Evolutionary conservation across 1,140 invertebrate genomes (phyloP).

Genomic region (Mizuhopecten yessoensis): DNA sequence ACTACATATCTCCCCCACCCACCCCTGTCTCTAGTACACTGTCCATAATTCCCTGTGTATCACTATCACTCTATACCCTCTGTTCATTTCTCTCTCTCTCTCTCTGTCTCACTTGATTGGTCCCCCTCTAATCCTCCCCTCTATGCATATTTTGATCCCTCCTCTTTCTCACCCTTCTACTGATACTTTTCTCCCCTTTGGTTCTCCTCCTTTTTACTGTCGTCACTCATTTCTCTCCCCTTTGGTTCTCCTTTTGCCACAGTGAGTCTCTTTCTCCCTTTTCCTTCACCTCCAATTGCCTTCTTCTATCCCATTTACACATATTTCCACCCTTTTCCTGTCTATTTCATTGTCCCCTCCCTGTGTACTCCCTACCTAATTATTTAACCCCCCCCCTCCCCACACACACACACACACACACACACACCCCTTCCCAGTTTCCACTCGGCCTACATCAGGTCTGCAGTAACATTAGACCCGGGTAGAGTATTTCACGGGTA

Average conservation of each 20-base stretch:
- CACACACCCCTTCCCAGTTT: too few relatives aligned
- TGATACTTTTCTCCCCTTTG: background rate
- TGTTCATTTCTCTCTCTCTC: background rate
- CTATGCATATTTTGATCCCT: background rate
- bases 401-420: too few relatives aligned
- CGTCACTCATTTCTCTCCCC: background rate
- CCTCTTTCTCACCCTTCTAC: background rate
- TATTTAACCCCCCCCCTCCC: too few relatives aligned
- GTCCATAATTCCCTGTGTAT: slow-evolving; percentile 3
- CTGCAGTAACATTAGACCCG: too few relatives aligned
- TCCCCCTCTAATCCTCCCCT: background rate
- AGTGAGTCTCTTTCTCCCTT: slow-evolving; percentile 1
- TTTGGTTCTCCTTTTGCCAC: slow-evolving; percentile 8
- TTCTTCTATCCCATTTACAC: slow-evolving; percentile 25
- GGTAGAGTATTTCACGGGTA: too few relatives aligned
- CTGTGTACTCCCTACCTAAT: background rate
- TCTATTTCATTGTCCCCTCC: background rate
- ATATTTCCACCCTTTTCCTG: slow-evolving; percentile 50
- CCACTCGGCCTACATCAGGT: background rate
- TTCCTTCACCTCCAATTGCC: too few relatives aligned
- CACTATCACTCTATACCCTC: background rate
- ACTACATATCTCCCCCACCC: background rate
- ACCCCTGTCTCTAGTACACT: background rate
- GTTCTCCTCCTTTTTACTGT: background rate
- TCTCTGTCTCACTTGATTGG: background rate